Base-by-base conservation (phyloP, 2,888 invertebrate genomes). In the Rhodophaea formosa region DNA sequence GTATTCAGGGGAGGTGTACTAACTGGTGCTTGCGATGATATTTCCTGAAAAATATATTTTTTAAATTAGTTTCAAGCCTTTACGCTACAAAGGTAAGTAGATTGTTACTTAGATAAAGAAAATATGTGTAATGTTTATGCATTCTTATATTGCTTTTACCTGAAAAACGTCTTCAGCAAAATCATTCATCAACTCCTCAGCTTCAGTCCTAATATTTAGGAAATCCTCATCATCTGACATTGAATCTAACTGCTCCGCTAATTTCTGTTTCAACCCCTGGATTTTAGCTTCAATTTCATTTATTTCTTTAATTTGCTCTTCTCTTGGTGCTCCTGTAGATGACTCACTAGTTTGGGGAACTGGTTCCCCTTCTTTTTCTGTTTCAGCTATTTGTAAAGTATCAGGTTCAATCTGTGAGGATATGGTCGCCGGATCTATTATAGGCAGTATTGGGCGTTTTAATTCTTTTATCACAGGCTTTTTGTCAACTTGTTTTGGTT, bases 161-260 rank as follows among this genome's bases (percentile, higher is more conserved):
- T 86, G 88, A 74, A 82, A 83, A 1, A 87, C 87, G 79, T 92
- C 91, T 66, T 91, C 92, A 59, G 85, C 88, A 69, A 91, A 89
- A 71, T 91, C 90, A 77, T 88, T 90, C 84, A 91, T 89, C 17
- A 92, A 71, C 58, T 92, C 92, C 58, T 92, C 93, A 15, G 93
- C 93, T 70, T 94, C 94, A 46, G 93, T 93, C 64, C 93, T 92
- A 32, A 95, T 91, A 78, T 93, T 94, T 39, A 94, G 82, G 73
- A 93, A 93, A 75, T 95, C 94, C 64, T 94, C 94, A 75, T 93
- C 93, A 62, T 94, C 93, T 6, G 92, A 93, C 80, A 93, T 93
- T 61, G 92, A 92, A 64, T 92, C 91, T 45, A 93, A 76, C 59
- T 90, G 89, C 55, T 88, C 87, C 0, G 75, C 80, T 55, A 89